These are phyloP conservation scores for Dolichomitus sp. DNA, from an alignment of 2,888 invertebrate species.

Conservation along the genomic window DNA sequence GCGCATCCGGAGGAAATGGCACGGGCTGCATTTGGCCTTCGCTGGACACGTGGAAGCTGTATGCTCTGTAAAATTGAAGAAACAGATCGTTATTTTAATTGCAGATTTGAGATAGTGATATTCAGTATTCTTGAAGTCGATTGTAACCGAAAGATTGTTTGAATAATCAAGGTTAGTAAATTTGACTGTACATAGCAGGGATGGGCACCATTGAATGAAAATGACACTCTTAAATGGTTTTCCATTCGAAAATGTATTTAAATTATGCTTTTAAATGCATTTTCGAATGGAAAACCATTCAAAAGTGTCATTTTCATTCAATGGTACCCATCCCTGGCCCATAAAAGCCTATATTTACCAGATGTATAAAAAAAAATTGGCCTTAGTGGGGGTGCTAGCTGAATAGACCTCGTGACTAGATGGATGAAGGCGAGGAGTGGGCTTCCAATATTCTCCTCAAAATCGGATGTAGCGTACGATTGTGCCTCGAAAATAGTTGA, in stretches of 20 bases:
- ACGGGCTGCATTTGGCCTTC: slow-evolving; percentile 97
- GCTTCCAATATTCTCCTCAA: slow-evolving; percentile 53
- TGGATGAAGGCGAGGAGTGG: neutral
- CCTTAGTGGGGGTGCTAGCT: no score
- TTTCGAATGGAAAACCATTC: no score
- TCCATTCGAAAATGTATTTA: no score
- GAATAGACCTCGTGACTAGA: slow-evolving; percentile 16
- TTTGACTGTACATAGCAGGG: no score
- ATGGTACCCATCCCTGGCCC: no score
- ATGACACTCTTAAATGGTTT: no score
- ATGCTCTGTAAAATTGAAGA: slow-evolving; percentile 90
- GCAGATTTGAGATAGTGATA: neutral
- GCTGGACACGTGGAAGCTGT: slow-evolving; percentile 97
- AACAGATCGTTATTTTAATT: neutral
- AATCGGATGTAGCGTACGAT: slow-evolving; percentile 19
- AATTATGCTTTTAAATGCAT: no score
- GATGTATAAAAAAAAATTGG: no score
- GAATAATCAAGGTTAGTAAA: neutral
- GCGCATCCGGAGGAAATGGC: slow-evolving; percentile 97
- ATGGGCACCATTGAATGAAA: no score
- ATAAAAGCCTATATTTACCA: no score
- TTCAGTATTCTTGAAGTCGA: neutral
- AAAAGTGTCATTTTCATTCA: no score
- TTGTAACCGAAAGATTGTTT: no score
- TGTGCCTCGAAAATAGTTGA: slow-evolving; percentile 38